Percentiles rank a stretch among this genome's conserved stretches.
These are phyloP conservation scores for Epinephelus moara DNA, from an alignment of 2,113 vertebrate genomes.

Conservation along the genomic window DNA sequence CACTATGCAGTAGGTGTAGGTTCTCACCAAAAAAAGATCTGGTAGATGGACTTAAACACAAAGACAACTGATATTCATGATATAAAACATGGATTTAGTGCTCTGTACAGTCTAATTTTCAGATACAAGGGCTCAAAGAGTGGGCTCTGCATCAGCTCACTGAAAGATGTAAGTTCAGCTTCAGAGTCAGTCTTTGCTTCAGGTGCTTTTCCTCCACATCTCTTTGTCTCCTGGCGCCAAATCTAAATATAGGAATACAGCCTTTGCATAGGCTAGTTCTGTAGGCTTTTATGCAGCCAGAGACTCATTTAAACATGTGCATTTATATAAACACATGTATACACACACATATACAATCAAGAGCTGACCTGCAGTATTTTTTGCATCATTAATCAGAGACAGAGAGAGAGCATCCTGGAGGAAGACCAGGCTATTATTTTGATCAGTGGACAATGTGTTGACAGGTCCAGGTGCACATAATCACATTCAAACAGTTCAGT, in stretches of 20 bases:
- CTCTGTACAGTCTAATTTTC: not conserved
- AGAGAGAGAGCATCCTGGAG: not conserved
- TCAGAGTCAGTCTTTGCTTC: conserved; percentile 29
- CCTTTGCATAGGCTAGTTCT: not conserved
- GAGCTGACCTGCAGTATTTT: not conserved
- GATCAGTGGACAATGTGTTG: conserved; percentile 35
- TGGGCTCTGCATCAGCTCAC: not conserved
- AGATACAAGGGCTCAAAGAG: not conserved
- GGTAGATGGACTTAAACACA: not conserved
- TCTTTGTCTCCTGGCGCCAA: conserved; percentile 16
- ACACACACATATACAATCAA: not conserved
- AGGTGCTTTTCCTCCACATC: conserved; percentile 27
- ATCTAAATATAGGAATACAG: conserved; percentile 47
- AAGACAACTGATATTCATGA: not conserved
- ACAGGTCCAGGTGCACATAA: conserved; percentile 21
- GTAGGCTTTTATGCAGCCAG: not conserved
- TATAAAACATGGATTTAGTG: not conserved
- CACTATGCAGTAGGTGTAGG: not conserved
- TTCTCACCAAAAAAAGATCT: not conserved
- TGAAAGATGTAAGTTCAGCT: conserved; percentile 1
- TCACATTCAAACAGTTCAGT: conserved; percentile 2
- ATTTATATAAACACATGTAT: not conserved
- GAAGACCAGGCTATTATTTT: conserved; percentile 42
- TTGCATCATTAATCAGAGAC: conserved; percentile 6
- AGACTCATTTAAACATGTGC: not conserved